Evolutionary conservation across 2,888 invertebrate genomes (phyloP), one percentile per base, ranked within the genome.

Genomic region (Drosophila helvetica): DNA sequence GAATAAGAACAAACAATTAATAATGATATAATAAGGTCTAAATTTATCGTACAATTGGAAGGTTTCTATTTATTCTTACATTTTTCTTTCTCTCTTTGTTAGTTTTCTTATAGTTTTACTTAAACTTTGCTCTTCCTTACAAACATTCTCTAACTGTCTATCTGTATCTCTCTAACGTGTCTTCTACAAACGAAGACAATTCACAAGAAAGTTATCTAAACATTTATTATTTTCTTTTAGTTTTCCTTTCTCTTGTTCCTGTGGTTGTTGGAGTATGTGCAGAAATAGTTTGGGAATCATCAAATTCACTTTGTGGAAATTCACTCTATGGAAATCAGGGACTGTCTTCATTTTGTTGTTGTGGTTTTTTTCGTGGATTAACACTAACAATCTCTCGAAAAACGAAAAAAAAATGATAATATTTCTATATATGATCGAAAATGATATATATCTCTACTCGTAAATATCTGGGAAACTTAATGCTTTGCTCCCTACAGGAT

Each of bases 131-230:
- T 60, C 15, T 38, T 6, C 15, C n/a, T n/a, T n/a, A n/a, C n/a
- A 38, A 38, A n/a, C 65, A 65, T 54, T 65, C 53, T 43, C 38
- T 64, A 46, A 46, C 18, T 18, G 12, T 38, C 52, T 46, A 25
- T 51, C 27, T 33, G 22, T 61, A 17, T 25, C 25, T 64, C n/a
- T 17, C n/a, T 52, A 30, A 10, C 48, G 69, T 42, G 61, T 80
- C 80, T 80, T 80, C 80, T 84, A 80, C 81, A 84, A 80, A 80
- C 80, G 85, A 80, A 80, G 80, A 80, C 81, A 75, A 64, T 56
- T 68, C 61, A 56, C 52, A 60, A 58, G 65, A 48, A 59, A 63
- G 47, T 71, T 63, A 30, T 50, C 43, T 50, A 64, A 64, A 38
- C 57, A 58, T 22, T 22, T 22, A 22, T 5, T 22, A 2, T 2